Percentiles rank a stretch among this genome's conserved stretches.
phyloP scores from a whole-genome alignment of 2,797 vertebrate genomes.

The Phalanger gymnotis region DNA sequence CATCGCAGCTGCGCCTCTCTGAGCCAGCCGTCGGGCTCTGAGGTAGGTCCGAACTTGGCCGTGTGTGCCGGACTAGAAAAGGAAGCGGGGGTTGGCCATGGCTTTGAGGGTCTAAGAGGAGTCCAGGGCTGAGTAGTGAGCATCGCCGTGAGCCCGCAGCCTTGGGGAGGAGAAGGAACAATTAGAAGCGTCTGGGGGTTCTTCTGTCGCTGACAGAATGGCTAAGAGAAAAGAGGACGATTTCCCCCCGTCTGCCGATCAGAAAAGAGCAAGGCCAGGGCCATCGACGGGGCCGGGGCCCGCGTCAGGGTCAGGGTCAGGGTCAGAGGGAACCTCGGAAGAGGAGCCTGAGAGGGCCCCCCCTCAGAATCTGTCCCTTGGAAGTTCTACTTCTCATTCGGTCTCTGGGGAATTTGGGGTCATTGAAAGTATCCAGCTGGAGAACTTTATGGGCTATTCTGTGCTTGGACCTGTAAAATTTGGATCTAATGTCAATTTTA shows the following conservation, averaged over 20 bases:
- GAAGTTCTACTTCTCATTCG: background rate
- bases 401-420: background rate
- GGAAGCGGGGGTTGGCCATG: no score
- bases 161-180: no score
- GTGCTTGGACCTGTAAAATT: background rate
- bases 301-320: background rate
- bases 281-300: no score
- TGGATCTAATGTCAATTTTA: background rate
- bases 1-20: no score
- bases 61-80: no score
- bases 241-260: background rate
- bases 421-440: background rate
- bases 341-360: background rate
- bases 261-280: background rate
- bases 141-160: no score
- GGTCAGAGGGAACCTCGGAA: background rate
- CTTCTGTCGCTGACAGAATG: background rate
- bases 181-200: no score
- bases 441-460: background rate
- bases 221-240: background rate
- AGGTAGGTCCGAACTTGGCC: no score
- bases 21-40: no score
- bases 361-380: background rate
- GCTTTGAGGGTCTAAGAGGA: no score
- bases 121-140: no score